Conservation (phyloP, 2,888 invertebrate species). For the Junonia oenone region DNA sequence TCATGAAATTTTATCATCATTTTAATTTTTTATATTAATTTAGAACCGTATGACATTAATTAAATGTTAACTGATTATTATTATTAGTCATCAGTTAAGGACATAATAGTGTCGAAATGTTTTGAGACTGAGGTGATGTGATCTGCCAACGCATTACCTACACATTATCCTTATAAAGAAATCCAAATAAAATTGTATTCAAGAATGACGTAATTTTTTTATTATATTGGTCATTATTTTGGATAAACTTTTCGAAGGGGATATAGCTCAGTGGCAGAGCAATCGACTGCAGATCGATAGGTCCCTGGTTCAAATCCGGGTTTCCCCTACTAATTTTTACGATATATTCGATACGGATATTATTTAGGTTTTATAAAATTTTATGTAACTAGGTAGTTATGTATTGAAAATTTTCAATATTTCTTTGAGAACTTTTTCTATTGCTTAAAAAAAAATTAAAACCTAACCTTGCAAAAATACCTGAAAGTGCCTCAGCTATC, state of each 20-base stretch:
- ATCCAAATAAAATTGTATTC: not conserved
- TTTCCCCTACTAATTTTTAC: slow-evolving; percentile 49
- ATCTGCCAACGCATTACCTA: not conserved
- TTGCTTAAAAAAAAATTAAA: too few species aligned
- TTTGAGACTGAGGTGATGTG: not conserved
- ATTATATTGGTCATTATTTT: not conserved
- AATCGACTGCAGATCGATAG: slow-evolving; percentile 79
- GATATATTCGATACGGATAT: slow-evolving; percentile 9
- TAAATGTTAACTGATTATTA: not conserved
- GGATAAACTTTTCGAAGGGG: slow-evolving; percentile 17
- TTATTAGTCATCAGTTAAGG: not conserved
- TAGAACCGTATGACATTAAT: too few species aligned
- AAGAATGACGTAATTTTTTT: not conserved
- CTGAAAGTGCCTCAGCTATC: too few species aligned
- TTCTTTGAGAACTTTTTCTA: too few species aligned
- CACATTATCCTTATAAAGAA: not conserved
- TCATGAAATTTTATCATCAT: slow-evolving; percentile 1
- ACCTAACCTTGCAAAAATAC: too few species aligned
- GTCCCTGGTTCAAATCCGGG: slow-evolving; percentile 75
- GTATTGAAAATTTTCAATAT: too few species aligned
- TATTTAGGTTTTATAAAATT: slow-evolving; percentile 25
- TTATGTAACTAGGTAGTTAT: too few species aligned
- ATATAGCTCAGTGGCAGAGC: slow-evolving; percentile 59
- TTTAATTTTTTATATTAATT: not conserved
- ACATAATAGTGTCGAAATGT: not conserved